A percentile compares a stretch with the other conserved stretches of the same genome.
phyloP scores from a whole-genome alignment of 2,888 invertebrate species.

The Netelia virgata region DNA sequence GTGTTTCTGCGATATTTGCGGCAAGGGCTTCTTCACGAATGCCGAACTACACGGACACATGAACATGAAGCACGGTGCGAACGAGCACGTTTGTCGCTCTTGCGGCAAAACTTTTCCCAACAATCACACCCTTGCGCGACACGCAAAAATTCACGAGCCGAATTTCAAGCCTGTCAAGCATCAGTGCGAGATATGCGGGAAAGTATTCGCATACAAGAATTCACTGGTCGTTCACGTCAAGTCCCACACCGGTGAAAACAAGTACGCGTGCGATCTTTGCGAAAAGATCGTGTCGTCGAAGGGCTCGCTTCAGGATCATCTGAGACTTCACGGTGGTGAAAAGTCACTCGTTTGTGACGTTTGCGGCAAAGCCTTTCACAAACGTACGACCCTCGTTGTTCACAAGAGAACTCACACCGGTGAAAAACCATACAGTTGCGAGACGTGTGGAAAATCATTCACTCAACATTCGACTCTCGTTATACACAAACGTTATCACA shows the following conservation, averaged over 20 bases:
- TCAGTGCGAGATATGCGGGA: constrained; percentile 83
- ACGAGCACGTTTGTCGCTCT: constrained; percentile 79
- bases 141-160: constrained; percentile 79
- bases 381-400: constrained; percentile 83
- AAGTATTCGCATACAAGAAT: constrained; percentile 83
- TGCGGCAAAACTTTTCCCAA: constrained; percentile 80
- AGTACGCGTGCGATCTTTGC: constrained; percentile 83
- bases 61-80: constrained; percentile 81
- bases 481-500: constrained; percentile 85
- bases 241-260: constrained; percentile 82
- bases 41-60: constrained; percentile 81
- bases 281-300: constrained; percentile 83
- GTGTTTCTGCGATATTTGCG: constrained; percentile 77
- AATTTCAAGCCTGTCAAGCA: constrained; percentile 80
- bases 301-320: constrained; percentile 84
- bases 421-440: constrained; percentile 84
- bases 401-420: constrained; percentile 85
- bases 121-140: constrained; percentile 78
- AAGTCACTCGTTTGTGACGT: constrained; percentile 83
- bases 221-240: constrained; percentile 82
- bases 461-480: constrained; percentile 84
- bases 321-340: constrained; percentile 83
- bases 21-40: constrained; percentile 82
- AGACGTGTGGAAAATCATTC: constrained; percentile 84
- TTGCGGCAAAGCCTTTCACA: constrained; percentile 84